Base-by-base conservation (phyloP, 1,140 invertebrate genomes). In the fruit fly (Drosophila melanogaster) region DNA sequence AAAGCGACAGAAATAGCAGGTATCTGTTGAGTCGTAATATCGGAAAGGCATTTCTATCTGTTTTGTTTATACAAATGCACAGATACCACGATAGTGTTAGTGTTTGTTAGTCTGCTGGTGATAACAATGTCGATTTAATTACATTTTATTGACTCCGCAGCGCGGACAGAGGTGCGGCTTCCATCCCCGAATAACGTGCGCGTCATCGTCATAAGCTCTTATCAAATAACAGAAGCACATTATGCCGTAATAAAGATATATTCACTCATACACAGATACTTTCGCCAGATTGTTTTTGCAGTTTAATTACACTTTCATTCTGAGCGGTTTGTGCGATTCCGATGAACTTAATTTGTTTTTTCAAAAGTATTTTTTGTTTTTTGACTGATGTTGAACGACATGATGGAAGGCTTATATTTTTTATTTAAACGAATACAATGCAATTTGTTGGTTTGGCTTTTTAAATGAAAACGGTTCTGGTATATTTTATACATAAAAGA, bases 91-190 rank as follows among this genome's bases (percentile, higher is more conserved):
- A 17, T 33, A 47, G 66, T 59, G 38, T 66, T 41, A 19, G 40
- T 47, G 17, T 60, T 35, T 61, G 49, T 59, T 11, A 65, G 38
- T 44, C 41, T 69, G 46, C 46, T 61, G 46, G 66, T 67, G 83
- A 87, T 87, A 89, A 89, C 76, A 87, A 83, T 83, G 84, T 79
- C 84, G 79, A 84, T 87, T 87, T 87, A 87, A 87, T 87, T 87
- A 87, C 83, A 83, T 84, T 89, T 89, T 87, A 87, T 89, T 84
- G 84, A 87, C 66, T 77, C 58, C 70, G 44, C 60, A 41, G 38
- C 65, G 60, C 43, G 57, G 5, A 19, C 51, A 72, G 46, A 37
- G 37, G 46, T 40, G 17, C 51, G 33, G 40, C 7, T 6, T 19
- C 10, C 15, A 26, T 10, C 54, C 11, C 24, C 4, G 50, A 19